phyloP scores from a whole-genome alignment of 1,140 invertebrate species.

The Trachymyrmex cornetzi region DNA sequence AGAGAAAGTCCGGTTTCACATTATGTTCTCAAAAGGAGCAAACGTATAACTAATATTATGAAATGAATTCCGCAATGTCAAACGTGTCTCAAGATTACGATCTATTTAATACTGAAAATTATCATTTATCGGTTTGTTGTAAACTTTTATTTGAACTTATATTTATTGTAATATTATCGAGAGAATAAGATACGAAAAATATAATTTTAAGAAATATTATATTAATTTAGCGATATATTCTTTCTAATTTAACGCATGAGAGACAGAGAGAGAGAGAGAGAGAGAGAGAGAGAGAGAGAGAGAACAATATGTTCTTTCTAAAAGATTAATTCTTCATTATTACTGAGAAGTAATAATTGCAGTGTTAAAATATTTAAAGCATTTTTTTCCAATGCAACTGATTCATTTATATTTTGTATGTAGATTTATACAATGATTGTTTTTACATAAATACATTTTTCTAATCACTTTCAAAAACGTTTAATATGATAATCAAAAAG shows the following conservation, averaged over 20 bases:
- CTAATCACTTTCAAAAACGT: not conserved
- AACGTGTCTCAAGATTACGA: constrained; percentile 60
- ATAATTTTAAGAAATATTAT: not conserved
- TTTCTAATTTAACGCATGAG: no score
- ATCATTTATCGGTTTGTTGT: not conserved
- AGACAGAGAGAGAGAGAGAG: no score
- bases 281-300: no score
- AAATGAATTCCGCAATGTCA: constrained; percentile 74
- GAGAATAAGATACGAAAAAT: not conserved
- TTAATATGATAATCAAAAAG: not conserved
- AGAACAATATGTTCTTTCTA: not conserved
- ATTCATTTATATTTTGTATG: no score
- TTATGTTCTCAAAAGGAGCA: constrained; percentile 62
- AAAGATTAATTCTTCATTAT: not conserved
- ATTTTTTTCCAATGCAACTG: no score
- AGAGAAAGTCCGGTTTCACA: constrained; percentile 73
- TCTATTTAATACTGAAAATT: constrained; percentile 45
- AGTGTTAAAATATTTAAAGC: not conserved
- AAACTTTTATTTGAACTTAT: constrained; percentile 10
- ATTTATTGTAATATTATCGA: no score
- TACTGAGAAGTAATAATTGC: not conserved
- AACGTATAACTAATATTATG: constrained; percentile 73
- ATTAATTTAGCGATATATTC: not conserved
- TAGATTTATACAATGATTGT: no score
- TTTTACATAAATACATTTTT: not conserved